A percentile compares a stretch with the other conserved stretches of the same genome.
phyloP scores from a whole-genome alignment of 2,113 vertebrate genomes.

The Petromus typicus region DNA sequence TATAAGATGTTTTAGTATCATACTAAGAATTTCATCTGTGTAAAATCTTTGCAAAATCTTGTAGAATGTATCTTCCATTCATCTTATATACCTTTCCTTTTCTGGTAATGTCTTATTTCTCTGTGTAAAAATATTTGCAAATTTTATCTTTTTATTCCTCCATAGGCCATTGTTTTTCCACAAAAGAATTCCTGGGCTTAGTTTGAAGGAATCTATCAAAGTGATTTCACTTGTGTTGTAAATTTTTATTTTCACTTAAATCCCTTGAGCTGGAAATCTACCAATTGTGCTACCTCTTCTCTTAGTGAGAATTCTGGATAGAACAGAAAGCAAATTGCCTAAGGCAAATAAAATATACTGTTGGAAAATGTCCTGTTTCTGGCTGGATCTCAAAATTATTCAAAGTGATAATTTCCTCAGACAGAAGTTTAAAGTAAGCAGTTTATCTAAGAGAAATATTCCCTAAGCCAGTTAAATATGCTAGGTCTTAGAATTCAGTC shows the following conservation, averaged over 20 bases:
- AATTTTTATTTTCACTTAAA: constrained; percentile 68
- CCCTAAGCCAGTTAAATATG: constrained; percentile 49
- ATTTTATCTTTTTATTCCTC: constrained; percentile 25
- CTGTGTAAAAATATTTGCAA: constrained; percentile 8
- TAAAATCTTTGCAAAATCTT: background rate
- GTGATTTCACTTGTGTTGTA: constrained; percentile 54
- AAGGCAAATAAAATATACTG: constrained; percentile 42
- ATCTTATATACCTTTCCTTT: constrained; percentile 13
- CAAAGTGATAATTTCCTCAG: constrained; percentile 63
- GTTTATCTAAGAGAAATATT: constrained; percentile 44
- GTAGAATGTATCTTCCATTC: background rate
- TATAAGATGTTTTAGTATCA: background rate
- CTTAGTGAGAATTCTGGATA: constrained; percentile 53
- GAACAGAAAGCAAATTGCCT: constrained; percentile 40
- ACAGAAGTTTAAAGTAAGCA: constrained; percentile 28
- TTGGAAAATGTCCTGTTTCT: constrained; percentile 53
- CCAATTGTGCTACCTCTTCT: background rate
- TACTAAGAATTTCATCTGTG: background rate
- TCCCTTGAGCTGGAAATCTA: constrained; percentile 38
- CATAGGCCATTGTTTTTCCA: constrained; percentile 4
- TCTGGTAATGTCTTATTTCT: background rate
- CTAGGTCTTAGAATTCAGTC: constrained; percentile 52
- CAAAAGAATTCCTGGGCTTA: constrained; percentile 29
- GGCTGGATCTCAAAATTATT: constrained; percentile 45
- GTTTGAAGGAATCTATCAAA: constrained; percentile 53